phyloP scores from a whole-genome alignment of 2,888 invertebrate genomes.

The Calameuta filiformis region DNA sequence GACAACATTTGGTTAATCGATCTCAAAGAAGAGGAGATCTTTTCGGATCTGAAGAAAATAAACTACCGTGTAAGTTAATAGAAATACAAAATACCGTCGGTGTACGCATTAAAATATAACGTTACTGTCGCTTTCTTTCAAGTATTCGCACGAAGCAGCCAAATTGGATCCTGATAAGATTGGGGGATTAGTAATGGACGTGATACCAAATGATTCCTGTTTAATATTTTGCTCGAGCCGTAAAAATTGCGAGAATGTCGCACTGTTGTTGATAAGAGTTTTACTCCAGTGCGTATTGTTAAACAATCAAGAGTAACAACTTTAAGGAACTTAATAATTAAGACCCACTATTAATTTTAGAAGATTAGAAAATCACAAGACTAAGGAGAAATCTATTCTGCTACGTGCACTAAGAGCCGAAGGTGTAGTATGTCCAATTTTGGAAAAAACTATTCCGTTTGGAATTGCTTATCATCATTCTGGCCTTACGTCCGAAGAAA shows the following conservation, averaged over 20 bases:
- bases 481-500: slow-evolving; percentile 88
- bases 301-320: neutral
- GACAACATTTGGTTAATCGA: slow-evolving; percentile 71
- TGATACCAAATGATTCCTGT: slow-evolving; percentile 82
- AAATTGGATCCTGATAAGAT: slow-evolving; percentile 83
- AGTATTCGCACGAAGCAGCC: slow-evolving; percentile 73
- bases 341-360: slow-evolving; percentile 55
- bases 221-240: slow-evolving; percentile 95
- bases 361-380: slow-evolving; percentile 69
- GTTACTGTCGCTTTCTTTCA: slow-evolving; percentile 9
- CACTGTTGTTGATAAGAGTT: slow-evolving; percentile 77
- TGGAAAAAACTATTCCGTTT: slow-evolving; percentile 76
- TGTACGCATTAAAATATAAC: neutral
- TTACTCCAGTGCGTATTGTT: slow-evolving; percentile 53
- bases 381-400: slow-evolving; percentile 72
- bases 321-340: no score
- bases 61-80: slow-evolving; percentile 66
- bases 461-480: slow-evolving; percentile 96
- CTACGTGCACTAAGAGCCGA: slow-evolving; percentile 74
- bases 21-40: slow-evolving; percentile 68
- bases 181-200: slow-evolving; percentile 83
- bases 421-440: slow-evolving; percentile 75
- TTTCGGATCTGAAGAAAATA: slow-evolving; percentile 67
- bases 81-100: neutral
- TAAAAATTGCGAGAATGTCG: slow-evolving; percentile 92